Evolutionary conservation across 2,797 vertebrate species (phyloP).

Genomic region (Fringilla coelebs): DNA sequence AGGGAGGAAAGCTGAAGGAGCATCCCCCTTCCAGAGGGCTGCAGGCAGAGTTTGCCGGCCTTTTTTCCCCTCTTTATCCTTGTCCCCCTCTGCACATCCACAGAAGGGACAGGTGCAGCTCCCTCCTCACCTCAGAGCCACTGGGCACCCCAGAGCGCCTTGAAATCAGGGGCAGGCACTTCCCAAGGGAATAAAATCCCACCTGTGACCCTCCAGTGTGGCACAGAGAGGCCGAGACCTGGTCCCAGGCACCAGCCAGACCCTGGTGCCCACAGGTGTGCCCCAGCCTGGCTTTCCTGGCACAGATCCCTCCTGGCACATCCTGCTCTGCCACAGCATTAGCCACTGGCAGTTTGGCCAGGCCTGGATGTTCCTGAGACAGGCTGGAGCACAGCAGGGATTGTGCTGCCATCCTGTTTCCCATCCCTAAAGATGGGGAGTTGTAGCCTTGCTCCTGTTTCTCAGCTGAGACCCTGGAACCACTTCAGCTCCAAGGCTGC

Average conservation of each 20-base stretch:
- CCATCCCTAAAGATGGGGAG: background rate
- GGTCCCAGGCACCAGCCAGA: background rate
- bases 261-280: background rate
- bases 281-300: background rate
- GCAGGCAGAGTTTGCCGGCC: background rate
- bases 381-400: background rate
- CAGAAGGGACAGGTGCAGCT: background rate
- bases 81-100: background rate
- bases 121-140: fast-evolving
- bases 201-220: fast-evolving
- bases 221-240: background rate
- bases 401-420: background rate
- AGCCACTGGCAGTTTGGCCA: background rate
- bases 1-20: background rate
- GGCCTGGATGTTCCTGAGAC: background rate
- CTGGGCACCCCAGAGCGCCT: fast-evolving
- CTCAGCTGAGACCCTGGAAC: background rate
- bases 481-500: background rate
- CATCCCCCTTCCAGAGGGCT: background rate
- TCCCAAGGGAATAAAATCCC: background rate
- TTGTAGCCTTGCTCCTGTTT: background rate
- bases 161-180: background rate
- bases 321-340: background rate
- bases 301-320: background rate
- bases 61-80: background rate